phyloP scores from a whole-genome alignment of 2,888 invertebrate genomes.

The Eupithecia exiguata region DNA sequence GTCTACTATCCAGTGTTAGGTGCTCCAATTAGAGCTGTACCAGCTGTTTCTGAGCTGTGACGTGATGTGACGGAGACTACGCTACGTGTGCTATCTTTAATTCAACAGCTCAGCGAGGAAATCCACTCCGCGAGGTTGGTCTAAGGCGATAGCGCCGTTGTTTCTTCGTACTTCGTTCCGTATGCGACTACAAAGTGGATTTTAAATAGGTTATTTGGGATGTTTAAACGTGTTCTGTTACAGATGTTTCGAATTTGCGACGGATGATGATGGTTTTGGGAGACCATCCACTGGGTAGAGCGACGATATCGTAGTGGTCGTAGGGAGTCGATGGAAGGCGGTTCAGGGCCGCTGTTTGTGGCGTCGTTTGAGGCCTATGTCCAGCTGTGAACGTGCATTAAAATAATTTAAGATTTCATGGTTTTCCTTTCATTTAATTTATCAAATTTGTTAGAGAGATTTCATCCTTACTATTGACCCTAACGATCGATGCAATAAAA shows the following conservation, averaged over 20 bases:
- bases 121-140: conserved; percentile 41
- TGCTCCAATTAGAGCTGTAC: conserved; percentile 12
- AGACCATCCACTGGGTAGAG: background rate
- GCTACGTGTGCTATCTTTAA: conserved; percentile 71
- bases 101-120: conserved; percentile 62
- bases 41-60: conserved; percentile 27
- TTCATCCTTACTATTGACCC: too few species aligned
- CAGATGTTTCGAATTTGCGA: background rate
- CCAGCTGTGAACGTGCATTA: too few species aligned
- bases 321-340: too few species aligned
- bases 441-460: too few species aligned
- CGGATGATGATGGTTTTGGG: background rate
- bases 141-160: conserved; percentile 31
- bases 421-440: too few species aligned
- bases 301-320: too few species aligned
- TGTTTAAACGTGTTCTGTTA: background rate
- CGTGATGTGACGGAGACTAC: conserved; percentile 38
- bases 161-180: conserved; percentile 19
- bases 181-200: conserved; percentile 17
- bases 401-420: too few species aligned
- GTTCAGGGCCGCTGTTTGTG: too few species aligned
- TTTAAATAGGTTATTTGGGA: conserved; percentile 28
- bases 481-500: too few species aligned
- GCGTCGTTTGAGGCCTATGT: too few species aligned
- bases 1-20: background rate